Percentiles rank a stretch among this genome's conserved stretches.
Evolutionary conservation across 2,113 vertebrate species (phyloP).

Genomic region (Hippolais icterina): DNA sequence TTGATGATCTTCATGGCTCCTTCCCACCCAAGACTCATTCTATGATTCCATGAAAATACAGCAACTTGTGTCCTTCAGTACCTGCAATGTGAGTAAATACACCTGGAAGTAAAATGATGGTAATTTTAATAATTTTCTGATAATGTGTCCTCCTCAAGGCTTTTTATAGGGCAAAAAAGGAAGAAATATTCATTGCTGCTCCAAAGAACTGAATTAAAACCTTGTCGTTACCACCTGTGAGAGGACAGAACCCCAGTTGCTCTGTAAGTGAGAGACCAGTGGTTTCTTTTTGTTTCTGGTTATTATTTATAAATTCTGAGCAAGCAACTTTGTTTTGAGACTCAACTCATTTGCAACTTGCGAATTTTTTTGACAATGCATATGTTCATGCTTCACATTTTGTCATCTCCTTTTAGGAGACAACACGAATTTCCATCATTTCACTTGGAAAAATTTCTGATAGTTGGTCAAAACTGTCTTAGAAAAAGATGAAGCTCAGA

Average conservation of each 20-base stretch:
- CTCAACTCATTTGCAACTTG: not conserved
- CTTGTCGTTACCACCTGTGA: not conserved
- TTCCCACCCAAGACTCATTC: not conserved
- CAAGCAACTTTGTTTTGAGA: not conserved
- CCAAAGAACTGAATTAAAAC: not conserved
- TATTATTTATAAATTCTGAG: not conserved
- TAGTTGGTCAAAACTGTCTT: not conserved
- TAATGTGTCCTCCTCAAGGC: not conserved
- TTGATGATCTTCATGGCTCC: rapidly evolving
- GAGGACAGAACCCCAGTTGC: not conserved
- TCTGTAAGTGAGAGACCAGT: not conserved
- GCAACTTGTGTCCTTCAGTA: not conserved
- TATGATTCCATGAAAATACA: not conserved
- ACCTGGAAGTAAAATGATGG: not conserved
- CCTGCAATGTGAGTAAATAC: not conserved
- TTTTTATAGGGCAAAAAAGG: not conserved
- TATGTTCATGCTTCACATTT: not conserved
- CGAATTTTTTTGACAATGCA: not conserved
- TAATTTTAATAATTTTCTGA: not conserved
- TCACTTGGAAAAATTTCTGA: not conserved
- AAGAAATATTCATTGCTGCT: not conserved
- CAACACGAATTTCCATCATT: not conserved
- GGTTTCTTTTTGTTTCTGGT: not conserved
- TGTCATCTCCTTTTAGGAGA: not conserved
- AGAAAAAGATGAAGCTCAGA: not conserved